A percentile compares a stretch with the other conserved stretches of the same genome.
These are phyloP conservation scores for Drosophila guanche DNA, from an alignment of 1,140 invertebrate species.

Conservation along the genomic window DNA sequence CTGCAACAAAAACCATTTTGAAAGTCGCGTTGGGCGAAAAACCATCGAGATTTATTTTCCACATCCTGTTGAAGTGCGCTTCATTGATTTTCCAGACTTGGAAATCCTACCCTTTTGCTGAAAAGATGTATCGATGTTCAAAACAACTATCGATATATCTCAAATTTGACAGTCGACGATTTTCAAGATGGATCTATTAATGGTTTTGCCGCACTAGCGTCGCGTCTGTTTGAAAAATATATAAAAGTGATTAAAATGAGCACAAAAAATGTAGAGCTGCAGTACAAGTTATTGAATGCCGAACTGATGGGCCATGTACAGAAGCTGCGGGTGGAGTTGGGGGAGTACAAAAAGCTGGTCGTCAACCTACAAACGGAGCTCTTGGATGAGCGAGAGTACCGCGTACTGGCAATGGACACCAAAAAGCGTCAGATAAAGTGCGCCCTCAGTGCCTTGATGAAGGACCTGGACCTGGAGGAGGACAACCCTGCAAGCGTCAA, in stretches of 20 bases:
- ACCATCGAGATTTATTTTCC: no score
- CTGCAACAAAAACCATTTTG: no score
- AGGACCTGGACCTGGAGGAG: neutral
- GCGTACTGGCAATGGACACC: neutral
- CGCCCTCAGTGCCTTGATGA: neutral
- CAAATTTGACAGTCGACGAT: no score
- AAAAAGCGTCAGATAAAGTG: neutral
- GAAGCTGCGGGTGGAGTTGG: slow-evolving; percentile 41
- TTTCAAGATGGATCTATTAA: no score
- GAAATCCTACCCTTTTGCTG: no score
- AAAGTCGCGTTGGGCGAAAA: no score
- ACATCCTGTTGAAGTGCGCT: no score
- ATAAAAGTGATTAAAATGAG: neutral
- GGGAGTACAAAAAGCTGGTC: slow-evolving; percentile 11
- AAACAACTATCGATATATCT: no score
- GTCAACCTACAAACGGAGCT: slow-evolving; percentile 24
- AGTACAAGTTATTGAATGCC: slow-evolving; percentile 57
- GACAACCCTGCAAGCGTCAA: neutral
- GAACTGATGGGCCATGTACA: slow-evolving; percentile 53
- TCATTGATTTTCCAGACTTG: no score
- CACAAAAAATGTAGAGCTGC: slow-evolving; percentile 29
- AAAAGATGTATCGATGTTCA: no score
- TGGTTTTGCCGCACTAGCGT: neutral
- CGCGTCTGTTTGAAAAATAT: neutral
- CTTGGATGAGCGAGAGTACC: slow-evolving; percentile 41